Base-by-base conservation (phyloP, 2,113 vertebrate species). In the Alouatta palliata region DNA sequence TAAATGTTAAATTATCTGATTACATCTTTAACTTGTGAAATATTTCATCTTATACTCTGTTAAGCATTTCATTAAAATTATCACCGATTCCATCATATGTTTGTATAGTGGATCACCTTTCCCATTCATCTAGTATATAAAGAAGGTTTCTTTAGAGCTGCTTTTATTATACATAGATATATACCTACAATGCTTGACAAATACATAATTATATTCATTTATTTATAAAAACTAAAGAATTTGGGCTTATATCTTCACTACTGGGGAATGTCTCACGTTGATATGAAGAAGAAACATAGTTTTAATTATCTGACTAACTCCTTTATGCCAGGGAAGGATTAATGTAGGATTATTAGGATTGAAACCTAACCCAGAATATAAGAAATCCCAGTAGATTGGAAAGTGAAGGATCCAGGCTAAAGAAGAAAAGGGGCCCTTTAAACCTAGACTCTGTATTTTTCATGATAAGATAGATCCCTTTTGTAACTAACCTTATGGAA, bases 311-410 rank as follows among this genome's bases (percentile, higher is more conserved):
- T 95, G 75, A 25, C 37, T 96, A 30, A 64, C n/a, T 90, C 20
- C 40, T 94, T 94, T 95, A 66, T 93, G 84, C 56, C n/a, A 87
- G 30, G 35, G 19, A 70, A 93, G 68, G 95, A 97, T 97, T 98
- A 93, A 87, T 66, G 20, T 95, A 68, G 73, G 66, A 68, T 96
- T 96, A 89, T 89, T 94, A 96, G 88, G 79, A 96, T 84, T 87
- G 81, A 49, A 81, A 20, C 47, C 66, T 92, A 92, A 96, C 52
- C 71, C 86, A 89, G 77, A 94, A 88, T 87, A 47, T 90, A 75
- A 97, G 68, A 94, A 80, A 95, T 86, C 87, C 70, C 83, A 93
- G 0, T 87, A n/a, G 90, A 84, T 23, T 89, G 17, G 47, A 91
- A 94, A 96, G n/a, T 56, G 8, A 93, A 83, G 43, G 13, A 87